These are phyloP conservation scores for Drosophila subpulchrella DNA, from an alignment of 1,140 invertebrate genomes.

Conservation along the genomic window DNA sequence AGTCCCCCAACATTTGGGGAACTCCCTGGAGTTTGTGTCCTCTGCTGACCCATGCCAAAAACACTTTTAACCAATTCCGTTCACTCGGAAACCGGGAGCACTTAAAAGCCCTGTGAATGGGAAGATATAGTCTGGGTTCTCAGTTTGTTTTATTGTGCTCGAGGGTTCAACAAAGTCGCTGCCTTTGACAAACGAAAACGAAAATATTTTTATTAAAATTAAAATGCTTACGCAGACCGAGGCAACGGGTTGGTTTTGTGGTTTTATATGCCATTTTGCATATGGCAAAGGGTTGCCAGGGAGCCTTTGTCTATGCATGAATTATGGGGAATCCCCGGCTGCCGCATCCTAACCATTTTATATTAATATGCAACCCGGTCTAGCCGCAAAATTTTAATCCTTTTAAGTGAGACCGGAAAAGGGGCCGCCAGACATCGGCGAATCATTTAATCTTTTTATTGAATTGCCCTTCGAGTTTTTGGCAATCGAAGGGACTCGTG, in stretches of 20 bases:
- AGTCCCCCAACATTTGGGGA: constrained; percentile 5
- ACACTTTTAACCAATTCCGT: constrained; percentile 46
- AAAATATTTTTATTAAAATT: constrained; percentile 76
- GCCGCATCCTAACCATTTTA: constrained; percentile 7
- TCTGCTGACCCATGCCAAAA: constrained; percentile 37
- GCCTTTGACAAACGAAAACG: constrained; percentile 51
- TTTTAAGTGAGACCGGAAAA: constrained; percentile 68
- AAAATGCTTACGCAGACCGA: constrained; percentile 59
- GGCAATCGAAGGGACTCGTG: constrained; percentile 45
- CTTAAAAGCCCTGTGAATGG: constrained; percentile 30
- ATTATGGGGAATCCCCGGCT: constrained; percentile 27
- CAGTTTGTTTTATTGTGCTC: constrained; percentile 38
- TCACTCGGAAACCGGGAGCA: constrained; percentile 47
- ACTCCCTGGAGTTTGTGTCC: constrained; percentile 20
- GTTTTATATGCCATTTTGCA: constrained; percentile 20
- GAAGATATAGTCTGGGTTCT: constrained; percentile 4
- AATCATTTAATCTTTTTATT: constrained; percentile 75
- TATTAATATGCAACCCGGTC: constrained; percentile 60
- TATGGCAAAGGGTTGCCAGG: constrained; percentile 37
- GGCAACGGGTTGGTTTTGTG: constrained; percentile 18
- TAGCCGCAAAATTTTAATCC: constrained; percentile 75
- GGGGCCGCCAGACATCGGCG: constrained; percentile 16
- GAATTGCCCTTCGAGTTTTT: constrained; percentile 51
- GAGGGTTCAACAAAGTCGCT: constrained; percentile 57
- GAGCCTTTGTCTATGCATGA: constrained; percentile 54